phyloP scores from a whole-genome alignment of 2,113 vertebrate species.

The Takifugu bimaculatus region DNA sequence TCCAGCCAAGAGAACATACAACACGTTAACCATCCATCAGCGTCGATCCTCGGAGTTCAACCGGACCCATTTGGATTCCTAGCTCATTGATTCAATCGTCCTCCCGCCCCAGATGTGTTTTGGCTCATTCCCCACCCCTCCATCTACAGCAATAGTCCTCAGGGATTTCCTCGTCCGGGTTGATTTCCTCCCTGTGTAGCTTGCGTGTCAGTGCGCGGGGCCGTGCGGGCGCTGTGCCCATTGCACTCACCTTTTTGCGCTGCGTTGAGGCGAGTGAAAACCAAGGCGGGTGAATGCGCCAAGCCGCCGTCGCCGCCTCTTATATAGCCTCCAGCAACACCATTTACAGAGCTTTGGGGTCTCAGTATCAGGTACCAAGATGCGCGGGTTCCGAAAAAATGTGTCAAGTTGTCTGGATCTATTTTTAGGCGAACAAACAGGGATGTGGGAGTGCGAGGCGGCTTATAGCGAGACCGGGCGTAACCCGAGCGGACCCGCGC shows the following conservation, averaged over 20 bases:
- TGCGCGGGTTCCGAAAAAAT: slow-evolving; percentile 76
- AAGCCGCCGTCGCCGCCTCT: slow-evolving; percentile 33
- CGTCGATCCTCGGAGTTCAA: slow-evolving; percentile 34
- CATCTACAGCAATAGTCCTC: slow-evolving; percentile 54
- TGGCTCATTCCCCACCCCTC: slow-evolving; percentile 33
- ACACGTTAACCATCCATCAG: slow-evolving; percentile 43
- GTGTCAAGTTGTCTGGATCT: slow-evolving; percentile 75
- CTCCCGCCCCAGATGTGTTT: slow-evolving; percentile 24
- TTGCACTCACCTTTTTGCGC: slow-evolving; percentile 74
- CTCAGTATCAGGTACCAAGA: slow-evolving; percentile 72
- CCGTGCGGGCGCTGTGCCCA: background rate
- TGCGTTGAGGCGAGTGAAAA: slow-evolving; percentile 78
- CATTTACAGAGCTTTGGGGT: slow-evolving; percentile 74
- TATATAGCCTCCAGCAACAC: slow-evolving; percentile 74
- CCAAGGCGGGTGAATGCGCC: slow-evolving; percentile 60
- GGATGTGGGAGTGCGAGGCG: slow-evolving; percentile 63
- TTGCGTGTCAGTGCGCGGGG: slow-evolving; percentile 14
- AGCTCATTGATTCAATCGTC: slow-evolving; percentile 13
- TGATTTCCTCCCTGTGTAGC: slow-evolving; percentile 23
- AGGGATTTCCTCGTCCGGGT: slow-evolving; percentile 21
- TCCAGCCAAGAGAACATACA: slow-evolving; percentile 22
- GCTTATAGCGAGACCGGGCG: slow-evolving; percentile 58
- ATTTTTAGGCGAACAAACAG: slow-evolving; percentile 78
- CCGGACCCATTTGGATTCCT: slow-evolving; percentile 6
- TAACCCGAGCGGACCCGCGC: slow-evolving; percentile 41